Conservation (phyloP, 2,113 vertebrate genomes). For the Cisticola juncidis region DNA sequence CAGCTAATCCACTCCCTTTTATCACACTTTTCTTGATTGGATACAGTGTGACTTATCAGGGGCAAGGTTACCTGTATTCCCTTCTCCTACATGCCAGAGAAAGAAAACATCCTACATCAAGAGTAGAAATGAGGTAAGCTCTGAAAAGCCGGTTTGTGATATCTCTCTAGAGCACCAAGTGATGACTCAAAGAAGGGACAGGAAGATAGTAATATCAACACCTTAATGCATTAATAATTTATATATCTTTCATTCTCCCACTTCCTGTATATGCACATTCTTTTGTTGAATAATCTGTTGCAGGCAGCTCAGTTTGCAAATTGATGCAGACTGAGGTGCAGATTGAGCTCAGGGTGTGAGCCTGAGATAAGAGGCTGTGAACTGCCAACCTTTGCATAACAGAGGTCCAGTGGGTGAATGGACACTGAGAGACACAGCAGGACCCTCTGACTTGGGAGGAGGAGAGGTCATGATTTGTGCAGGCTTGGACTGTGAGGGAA, state of each 20-base stretch:
- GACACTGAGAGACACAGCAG: neutral
- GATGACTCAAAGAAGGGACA: neutral
- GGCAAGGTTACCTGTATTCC: neutral
- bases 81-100: neutral
- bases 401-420: accelerated
- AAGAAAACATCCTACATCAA: neutral
- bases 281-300: neutral
- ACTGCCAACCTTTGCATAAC: no score
- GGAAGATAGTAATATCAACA: neutral
- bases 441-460: neutral
- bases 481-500: neutral
- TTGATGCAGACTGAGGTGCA: neutral
- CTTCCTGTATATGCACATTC: no score
- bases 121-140: neutral
- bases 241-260: neutral
- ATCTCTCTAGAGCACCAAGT: neutral
- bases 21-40: neutral
- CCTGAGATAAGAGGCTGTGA: neutral
- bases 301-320: neutral
- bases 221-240: neutral
- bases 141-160: neutral
- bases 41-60: no score
- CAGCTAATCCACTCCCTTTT: neutral
- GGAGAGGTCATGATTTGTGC: accelerated
- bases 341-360: neutral